Evolutionary conservation across 2,113 vertebrate genomes (phyloP).

Genomic region (Tamias sibiricus): DNA sequence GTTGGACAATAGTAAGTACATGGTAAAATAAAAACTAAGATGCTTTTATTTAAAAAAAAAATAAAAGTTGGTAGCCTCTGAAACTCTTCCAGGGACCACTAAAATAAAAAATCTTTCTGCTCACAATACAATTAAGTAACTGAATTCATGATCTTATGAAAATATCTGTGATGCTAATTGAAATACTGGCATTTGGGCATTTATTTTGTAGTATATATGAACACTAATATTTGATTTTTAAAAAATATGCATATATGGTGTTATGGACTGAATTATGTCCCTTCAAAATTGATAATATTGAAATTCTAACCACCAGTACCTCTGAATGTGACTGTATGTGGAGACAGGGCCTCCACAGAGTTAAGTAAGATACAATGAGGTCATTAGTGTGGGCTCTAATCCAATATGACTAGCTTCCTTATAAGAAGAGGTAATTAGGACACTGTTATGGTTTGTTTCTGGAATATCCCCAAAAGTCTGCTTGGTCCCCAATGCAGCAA

Average conservation of each 20-base stretch:
- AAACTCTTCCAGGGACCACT: not conserved
- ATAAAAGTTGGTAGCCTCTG: not conserved
- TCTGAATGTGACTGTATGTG: not conserved
- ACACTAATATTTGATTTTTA: not conserved
- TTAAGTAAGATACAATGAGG: not conserved
- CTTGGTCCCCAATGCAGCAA: no score
- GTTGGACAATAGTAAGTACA: not conserved
- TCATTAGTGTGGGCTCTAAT: not conserved
- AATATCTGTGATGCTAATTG: not conserved
- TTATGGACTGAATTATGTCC: not conserved
- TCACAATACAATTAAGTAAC: not conserved
- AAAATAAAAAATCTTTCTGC: slow-evolving; percentile 18
- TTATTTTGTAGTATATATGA: slow-evolving; percentile 37
- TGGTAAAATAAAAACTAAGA: slow-evolving; percentile 28
- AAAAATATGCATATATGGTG: not conserved
- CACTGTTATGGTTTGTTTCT: not conserved
- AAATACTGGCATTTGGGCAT: not conserved
- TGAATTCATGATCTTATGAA: not conserved
- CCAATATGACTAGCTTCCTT: not conserved
- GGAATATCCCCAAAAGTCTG: no score
- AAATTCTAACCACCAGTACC: not conserved
- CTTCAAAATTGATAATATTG: not conserved
- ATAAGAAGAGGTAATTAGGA: not conserved
- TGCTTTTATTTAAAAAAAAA: not conserved
- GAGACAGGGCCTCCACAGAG: not conserved